A percentile compares a stretch with the other conserved stretches of the same genome.
phyloP scores from a whole-genome alignment of 2,113 vertebrate species.

The Petroica traversi region DNA sequence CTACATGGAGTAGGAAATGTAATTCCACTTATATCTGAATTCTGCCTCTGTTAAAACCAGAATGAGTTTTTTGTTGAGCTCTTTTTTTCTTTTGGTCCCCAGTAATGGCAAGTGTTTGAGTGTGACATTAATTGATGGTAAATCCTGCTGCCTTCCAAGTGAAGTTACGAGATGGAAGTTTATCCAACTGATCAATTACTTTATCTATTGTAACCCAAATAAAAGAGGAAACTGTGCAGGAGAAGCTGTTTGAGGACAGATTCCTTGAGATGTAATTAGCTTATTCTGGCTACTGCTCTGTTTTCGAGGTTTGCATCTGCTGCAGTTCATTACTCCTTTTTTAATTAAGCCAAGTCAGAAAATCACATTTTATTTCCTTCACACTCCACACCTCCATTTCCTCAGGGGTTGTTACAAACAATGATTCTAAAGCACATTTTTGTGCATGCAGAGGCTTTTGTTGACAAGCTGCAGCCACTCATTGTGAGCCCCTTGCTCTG shows the following conservation, averaged over 20 bases:
- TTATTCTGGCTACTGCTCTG: not conserved
- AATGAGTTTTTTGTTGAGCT: not conserved
- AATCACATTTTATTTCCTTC: not conserved
- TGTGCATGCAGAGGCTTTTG: not conserved
- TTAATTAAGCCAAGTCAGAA: conserved; percentile 14
- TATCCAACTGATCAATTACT: not conserved
- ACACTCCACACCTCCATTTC: not conserved
- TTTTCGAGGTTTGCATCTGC: conserved; percentile 18
- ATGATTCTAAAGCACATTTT: not conserved
- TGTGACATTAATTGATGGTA: not conserved
- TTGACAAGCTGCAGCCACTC: not conserved
- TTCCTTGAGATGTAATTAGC: not conserved
- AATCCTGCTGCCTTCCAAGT: not conserved
- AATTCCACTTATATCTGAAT: not conserved
- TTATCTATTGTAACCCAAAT: not conserved
- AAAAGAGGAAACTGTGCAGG: not conserved
- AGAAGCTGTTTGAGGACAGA: not conserved
- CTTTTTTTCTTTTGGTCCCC: not conserved
- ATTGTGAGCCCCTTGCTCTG: not conserved
- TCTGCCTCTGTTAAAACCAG: not conserved
- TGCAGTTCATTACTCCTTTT: conserved; percentile 30
- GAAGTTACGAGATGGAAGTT: not conserved
- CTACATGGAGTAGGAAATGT: not conserved
- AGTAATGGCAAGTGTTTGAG: not conserved
- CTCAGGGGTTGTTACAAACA: not conserved